These are phyloP conservation scores for Tachysurus fulvidraco DNA, from an alignment of 2,113 vertebrate species.

Conservation along the genomic window DNA sequence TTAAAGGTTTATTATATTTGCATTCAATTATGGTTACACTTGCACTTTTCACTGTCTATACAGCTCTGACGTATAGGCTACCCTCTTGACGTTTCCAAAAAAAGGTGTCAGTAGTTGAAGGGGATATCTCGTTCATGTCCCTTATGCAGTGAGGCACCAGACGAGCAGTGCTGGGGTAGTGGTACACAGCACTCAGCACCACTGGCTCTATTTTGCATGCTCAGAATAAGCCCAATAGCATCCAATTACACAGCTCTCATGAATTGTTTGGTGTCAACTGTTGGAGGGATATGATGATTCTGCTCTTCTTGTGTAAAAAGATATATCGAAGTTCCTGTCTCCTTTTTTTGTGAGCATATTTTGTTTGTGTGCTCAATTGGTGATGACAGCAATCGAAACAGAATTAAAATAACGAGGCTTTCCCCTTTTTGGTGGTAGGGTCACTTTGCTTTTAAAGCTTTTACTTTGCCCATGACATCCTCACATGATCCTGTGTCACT, in stretches of 20 bases:
- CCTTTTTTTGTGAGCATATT: slow-evolving; percentile 55
- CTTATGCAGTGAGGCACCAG: slow-evolving; percentile 59
- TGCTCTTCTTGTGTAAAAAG: slow-evolving; percentile 71
- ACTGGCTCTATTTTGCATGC: slow-evolving; percentile 60
- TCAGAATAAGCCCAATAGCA: slow-evolving; percentile 71
- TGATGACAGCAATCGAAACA: slow-evolving; percentile 35
- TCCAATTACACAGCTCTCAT: slow-evolving; percentile 75
- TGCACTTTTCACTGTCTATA: slow-evolving; percentile 30
- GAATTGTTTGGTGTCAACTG: slow-evolving; percentile 71
- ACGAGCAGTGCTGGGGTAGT: slow-evolving; percentile 55
- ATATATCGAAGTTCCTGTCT: slow-evolving; percentile 61
- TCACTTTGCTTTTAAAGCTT: slow-evolving; percentile 21
- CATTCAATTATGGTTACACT: background rate
- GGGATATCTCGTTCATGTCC: slow-evolving; percentile 58
- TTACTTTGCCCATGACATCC: background rate
- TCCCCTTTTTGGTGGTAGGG: slow-evolving; percentile 19
- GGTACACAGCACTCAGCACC: slow-evolving; percentile 47
- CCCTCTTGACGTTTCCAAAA: slow-evolving; percentile 66
- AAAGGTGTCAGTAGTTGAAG: slow-evolving; percentile 64
- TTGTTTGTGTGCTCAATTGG: slow-evolving; percentile 55
- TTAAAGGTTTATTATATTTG: background rate
- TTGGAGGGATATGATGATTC: slow-evolving; percentile 67
- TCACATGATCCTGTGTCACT: slow-evolving; percentile 34
- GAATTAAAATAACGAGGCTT: slow-evolving; percentile 42
- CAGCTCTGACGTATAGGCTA: slow-evolving; percentile 27